These are phyloP conservation scores for Bucco capensis DNA, from an alignment of 2,113 vertebrate species.

Conservation along the genomic window DNA sequence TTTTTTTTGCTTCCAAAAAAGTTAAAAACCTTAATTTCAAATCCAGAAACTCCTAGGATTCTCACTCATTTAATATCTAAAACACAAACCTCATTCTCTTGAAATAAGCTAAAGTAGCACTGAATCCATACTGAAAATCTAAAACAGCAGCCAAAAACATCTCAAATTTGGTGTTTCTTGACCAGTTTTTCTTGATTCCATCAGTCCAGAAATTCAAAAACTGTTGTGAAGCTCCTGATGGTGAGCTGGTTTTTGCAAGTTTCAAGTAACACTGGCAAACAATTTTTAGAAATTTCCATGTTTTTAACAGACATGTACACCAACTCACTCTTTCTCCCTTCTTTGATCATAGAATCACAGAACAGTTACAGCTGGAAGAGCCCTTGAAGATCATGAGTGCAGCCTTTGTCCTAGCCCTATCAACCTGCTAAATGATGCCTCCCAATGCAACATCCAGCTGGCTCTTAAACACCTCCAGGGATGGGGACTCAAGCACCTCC, in stretches of 20 bases:
- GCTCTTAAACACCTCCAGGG: too few relatives aligned
- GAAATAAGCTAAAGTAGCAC: background rate
- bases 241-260: accelerated
- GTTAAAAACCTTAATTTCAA: background rate
- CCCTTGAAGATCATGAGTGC: too few relatives aligned
- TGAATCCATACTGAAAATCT: background rate
- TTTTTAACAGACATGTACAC: background rate
- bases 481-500: too few relatives aligned
- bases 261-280: background rate
- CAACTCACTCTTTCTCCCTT: background rate
- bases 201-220: background rate
- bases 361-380: too few relatives aligned
- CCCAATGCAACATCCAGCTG: too few relatives aligned
- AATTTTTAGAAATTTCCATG: background rate
- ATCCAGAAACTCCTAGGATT: background rate
- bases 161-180: background rate
- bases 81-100: background rate
- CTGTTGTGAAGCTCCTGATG: background rate
- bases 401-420: too few relatives aligned
- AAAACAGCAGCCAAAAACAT: background rate
- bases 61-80: background rate
- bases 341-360: background rate
- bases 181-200: background rate
- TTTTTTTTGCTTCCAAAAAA: background rate
- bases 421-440: too few relatives aligned